These are phyloP conservation scores for Cryptoblepharus egeriae DNA, from an alignment of 2,797 vertebrate species.

Conservation along the genomic window DNA sequence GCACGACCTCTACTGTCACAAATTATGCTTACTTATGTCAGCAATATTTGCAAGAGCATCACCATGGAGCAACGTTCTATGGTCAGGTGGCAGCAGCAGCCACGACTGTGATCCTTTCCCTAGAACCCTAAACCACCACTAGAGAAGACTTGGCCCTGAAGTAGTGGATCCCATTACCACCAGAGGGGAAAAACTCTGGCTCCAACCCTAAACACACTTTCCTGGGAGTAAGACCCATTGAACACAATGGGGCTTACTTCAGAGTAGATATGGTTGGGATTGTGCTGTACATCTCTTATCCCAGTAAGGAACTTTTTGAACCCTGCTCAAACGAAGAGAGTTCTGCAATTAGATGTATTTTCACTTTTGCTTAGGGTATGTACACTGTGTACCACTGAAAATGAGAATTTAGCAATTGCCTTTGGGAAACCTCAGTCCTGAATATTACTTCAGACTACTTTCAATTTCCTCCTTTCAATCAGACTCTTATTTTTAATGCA, in stretches of 20 bases:
- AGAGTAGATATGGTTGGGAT: too few relatives aligned
- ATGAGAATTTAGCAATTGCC: too few relatives aligned
- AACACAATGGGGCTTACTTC: too few relatives aligned
- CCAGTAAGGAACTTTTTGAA: not conserved
- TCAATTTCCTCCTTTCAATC: not conserved
- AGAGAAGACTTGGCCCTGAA: not conserved
- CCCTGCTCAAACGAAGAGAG: not conserved
- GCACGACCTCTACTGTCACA: not conserved
- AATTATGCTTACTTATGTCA: not conserved
- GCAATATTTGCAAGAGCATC: not conserved
- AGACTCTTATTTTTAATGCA: not conserved
- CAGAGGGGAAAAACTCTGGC: not conserved
- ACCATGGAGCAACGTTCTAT: not conserved
- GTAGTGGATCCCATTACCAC: not conserved
- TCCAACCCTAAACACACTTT: too few relatives aligned
- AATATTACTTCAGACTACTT: not conserved
- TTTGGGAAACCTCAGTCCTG: not conserved
- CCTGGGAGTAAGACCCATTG: too few relatives aligned
- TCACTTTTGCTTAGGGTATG: not conserved
- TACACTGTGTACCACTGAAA: not conserved
- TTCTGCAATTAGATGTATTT: not conserved
- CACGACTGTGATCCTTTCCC: not conserved
- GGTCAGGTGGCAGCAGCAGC: not conserved
- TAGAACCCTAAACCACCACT: not conserved
- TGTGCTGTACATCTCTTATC: too few relatives aligned